Conservation (phyloP, 2,888 invertebrate species). For the Apomyelois bistriatella region DNA sequence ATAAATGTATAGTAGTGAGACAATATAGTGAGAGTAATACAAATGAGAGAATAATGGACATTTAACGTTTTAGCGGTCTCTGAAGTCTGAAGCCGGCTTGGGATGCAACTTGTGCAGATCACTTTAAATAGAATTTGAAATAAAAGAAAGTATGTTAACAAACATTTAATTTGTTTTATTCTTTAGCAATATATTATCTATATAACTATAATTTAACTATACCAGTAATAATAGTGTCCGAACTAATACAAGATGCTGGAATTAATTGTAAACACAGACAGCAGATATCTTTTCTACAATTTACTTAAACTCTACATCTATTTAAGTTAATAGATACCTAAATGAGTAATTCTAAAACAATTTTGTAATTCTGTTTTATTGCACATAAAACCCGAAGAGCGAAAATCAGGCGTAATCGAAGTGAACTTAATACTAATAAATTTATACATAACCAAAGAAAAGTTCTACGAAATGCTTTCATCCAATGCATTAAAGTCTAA, state of each 20-base stretch:
- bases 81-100: no score
- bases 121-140: no score
- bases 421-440: conserved; percentile 23
- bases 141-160: conserved; percentile 63
- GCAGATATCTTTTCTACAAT: conserved; percentile 56
- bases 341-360: conserved; percentile 52
- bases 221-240: conserved; percentile 51
- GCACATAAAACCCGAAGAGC: conserved; percentile 54
- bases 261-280: conserved; percentile 53
- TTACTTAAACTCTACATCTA: conserved; percentile 46
- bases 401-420: conserved; percentile 29
- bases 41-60: no score
- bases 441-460: conserved; percentile 27
- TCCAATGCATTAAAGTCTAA: conserved; percentile 35
- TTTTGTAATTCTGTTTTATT: conserved; percentile 61
- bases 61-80: no score
- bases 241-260: conserved; percentile 35
- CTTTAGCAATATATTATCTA: conserved; percentile 78
- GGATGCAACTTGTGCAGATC: no score
- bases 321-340: conserved; percentile 34
- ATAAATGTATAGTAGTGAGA: no score
- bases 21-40: no score
- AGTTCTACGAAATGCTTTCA: conserved; percentile 32
- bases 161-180: conserved; percentile 75
- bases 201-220: conserved; percentile 75